Percentiles rank a stretch among this genome's conserved stretches.
These are phyloP conservation scores for Abrostola triplasia DNA, from an alignment of 2,888 invertebrate species.

Conservation along the genomic window DNA sequence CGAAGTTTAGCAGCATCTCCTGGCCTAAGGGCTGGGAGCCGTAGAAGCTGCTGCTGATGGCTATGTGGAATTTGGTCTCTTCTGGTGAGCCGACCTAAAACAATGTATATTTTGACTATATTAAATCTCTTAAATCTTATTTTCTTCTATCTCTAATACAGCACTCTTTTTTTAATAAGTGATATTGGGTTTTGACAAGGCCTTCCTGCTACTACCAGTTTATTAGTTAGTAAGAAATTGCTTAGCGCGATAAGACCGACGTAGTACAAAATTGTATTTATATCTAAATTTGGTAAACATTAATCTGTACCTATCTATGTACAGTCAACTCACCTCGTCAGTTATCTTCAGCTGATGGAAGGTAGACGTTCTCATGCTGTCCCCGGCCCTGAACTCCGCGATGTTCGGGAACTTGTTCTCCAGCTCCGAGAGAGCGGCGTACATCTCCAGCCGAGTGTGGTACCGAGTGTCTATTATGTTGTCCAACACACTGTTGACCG, in stretches of 20 bases:
- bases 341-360: constrained; percentile 93
- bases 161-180: too few species aligned
- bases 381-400: constrained; percentile 92
- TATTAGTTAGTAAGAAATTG: too few species aligned
- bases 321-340: constrained; percentile 90
- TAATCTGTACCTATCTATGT: too few species aligned
- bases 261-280: too few species aligned
- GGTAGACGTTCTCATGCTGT: constrained; percentile 90
- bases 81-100: constrained; percentile 92
- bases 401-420: constrained; percentile 91
- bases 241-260: too few species aligned
- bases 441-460: constrained; percentile 90
- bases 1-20: constrained; percentile 94
- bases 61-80: constrained; percentile 94
- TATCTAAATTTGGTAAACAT: too few species aligned
- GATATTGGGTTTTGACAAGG: too few species aligned
- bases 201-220: too few species aligned
- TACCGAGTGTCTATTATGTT: constrained; percentile 91
- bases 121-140: too few species aligned
- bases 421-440: constrained; percentile 89
- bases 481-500: constrained; percentile 83
- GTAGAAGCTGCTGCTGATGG: constrained; percentile 94
- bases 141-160: too few species aligned
- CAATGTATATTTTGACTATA: too few species aligned
- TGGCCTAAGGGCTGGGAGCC: constrained; percentile 94